phyloP scores from a whole-genome alignment of 2,888 invertebrate genomes.

The Rhagonycha fulva region DNA sequence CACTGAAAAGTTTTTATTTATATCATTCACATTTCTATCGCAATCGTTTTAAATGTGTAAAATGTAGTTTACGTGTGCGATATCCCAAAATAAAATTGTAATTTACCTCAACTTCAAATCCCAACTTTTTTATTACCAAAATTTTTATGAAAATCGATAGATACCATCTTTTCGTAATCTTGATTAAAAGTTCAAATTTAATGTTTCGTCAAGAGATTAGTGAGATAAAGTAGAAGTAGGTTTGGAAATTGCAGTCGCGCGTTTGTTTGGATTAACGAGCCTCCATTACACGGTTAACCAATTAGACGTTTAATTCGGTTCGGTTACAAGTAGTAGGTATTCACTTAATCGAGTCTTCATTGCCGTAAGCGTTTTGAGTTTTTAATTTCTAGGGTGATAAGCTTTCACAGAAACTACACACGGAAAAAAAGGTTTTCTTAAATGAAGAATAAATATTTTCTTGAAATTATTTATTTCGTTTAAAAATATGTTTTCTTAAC shows the following conservation, averaged over 20 bases:
- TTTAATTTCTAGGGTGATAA: background rate
- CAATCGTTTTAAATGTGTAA: constrained; percentile 16
- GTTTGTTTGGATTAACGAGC: no score
- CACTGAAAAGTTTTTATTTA: constrained; percentile 16
- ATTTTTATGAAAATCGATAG: background rate
- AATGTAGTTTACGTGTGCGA: constrained; percentile 11
- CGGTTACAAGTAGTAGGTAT: no score
- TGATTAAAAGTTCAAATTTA: background rate
- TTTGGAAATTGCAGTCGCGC: background rate
- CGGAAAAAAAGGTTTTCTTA: no score
- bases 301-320: no score
- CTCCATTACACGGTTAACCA: no score
- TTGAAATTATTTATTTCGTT: no score
- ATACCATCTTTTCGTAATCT: background rate
- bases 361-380: background rate
- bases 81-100: background rate
- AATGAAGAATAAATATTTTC: no score
- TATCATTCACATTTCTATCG: constrained; percentile 3
- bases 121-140: background rate
- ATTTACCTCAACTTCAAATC: background rate
- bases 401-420: background rate
- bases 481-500: no score
- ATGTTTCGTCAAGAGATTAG: background rate
- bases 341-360: no score
- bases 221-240: background rate